Percentiles rank a stretch among this genome's conserved stretches.
These are phyloP conservation scores for Lamproptera curius DNA, from an alignment of 2,888 invertebrate species.

Conservation along the genomic window DNA sequence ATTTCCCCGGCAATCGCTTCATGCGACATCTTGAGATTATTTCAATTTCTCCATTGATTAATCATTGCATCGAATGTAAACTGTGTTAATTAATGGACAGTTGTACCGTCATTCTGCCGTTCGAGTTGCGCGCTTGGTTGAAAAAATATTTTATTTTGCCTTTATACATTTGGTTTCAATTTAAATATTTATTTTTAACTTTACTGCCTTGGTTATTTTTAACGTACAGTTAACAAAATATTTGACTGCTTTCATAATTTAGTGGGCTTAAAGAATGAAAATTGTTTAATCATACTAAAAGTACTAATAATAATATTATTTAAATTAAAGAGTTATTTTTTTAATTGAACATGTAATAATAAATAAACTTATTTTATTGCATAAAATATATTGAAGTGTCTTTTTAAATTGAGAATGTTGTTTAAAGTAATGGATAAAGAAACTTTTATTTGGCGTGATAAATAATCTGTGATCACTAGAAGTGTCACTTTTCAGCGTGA, in stretches of 20 bases:
- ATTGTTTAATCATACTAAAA: background rate
- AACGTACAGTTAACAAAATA: background rate
- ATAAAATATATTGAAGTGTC: no score
- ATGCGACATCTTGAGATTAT: slow-evolving; percentile 20
- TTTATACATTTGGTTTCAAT: no score
- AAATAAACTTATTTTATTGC: no score
- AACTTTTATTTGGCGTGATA: background rate
- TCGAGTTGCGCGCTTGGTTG: no score
- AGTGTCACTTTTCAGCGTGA: slow-evolving; percentile 6
- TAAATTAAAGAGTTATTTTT: background rate
- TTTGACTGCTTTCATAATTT: background rate
- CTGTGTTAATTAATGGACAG: slow-evolving; percentile 12
- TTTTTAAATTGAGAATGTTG: no score
- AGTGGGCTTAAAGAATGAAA: background rate
- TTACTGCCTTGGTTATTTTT: background rate
- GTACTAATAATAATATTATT: background rate
- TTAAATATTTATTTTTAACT: no score
- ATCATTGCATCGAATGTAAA: slow-evolving; percentile 16
- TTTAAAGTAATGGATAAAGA: background rate
- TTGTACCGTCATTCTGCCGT: slow-evolving; percentile 1
- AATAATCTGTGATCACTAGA: slow-evolving; percentile 7
- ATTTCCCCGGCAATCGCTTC: slow-evolving; percentile 51
- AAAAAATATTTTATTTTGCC: no score
- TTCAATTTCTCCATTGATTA: slow-evolving; percentile 19
- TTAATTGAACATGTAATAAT: background rate